These are phyloP conservation scores for Ormyrus nitidulus DNA, from an alignment of 2,888 invertebrate genomes.

Conservation along the genomic window DNA sequence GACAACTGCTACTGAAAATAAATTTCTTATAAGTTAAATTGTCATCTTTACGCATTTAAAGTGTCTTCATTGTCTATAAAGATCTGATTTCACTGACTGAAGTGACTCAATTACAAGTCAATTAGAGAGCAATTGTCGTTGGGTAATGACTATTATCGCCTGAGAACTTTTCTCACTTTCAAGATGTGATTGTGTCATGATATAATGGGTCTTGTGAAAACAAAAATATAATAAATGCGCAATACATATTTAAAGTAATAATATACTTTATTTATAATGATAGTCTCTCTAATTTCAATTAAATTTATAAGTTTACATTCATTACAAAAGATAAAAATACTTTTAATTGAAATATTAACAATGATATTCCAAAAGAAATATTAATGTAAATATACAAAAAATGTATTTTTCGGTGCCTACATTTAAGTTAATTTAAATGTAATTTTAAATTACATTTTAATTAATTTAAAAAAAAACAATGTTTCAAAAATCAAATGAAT, in stretches of 20 bases:
- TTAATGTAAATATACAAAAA: no score
- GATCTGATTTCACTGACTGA: conserved; percentile 10
- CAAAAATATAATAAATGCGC: conserved; percentile 16
- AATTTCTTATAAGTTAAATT: not conserved
- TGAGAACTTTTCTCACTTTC: conserved; percentile 20
- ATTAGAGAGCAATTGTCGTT: conserved; percentile 15
- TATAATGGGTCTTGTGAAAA: conserved; percentile 21
- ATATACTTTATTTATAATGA: conserved; percentile 6
- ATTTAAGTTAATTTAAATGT: no score
- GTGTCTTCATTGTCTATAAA: conserved; percentile 1
- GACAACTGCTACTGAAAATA: not conserved
- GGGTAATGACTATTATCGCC: conserved; percentile 11
- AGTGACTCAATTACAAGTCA: conserved; percentile 13
- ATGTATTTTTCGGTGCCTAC: no score
- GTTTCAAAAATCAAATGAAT: no score
- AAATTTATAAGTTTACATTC: not conserved
- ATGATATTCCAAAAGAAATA: no score
- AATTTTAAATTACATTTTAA: no score
- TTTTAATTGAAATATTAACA: no score
- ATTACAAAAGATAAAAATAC: no score
- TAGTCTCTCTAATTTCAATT: not conserved
- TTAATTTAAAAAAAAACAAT: no score
- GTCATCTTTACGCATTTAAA: not conserved
- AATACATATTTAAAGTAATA: conserved; percentile 10
- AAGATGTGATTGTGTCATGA: conserved; percentile 12